Base-by-base conservation (phyloP, 1,140 invertebrate genomes). In the Nilaparvata lugens region DNA sequence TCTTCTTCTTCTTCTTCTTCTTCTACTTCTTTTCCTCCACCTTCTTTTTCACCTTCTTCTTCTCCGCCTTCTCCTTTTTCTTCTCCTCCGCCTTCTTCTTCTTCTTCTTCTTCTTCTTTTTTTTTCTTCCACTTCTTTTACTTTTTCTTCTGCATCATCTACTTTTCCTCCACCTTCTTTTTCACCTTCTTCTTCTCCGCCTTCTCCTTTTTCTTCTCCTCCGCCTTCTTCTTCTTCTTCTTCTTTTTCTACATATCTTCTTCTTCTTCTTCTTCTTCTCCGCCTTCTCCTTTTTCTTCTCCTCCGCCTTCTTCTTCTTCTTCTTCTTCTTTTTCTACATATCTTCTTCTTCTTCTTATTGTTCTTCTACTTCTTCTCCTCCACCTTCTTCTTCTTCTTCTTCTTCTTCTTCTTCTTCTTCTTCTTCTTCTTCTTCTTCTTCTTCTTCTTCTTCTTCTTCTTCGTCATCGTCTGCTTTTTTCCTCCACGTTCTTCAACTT, bases 301-400 rank as follows among this genome's bases (percentile, higher is more conserved):
- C 52, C 31, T 18, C 62, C 52, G 60, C 38, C 25, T 43, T 45
- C 52, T 61, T 53, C 40, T 53, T 65, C 57, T 54, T 64, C 62
- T 65, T 65, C 63, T 62, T 40, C 35, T 25, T 59, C 52, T 38
- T 25, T 42, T 19, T 45, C 24, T 35, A n/a, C n/a, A n/a, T n/a
- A n/a, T 31, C 23, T 52, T 65, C 43, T 61, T 60, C 48, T 24
- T 14, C 61, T 63, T 23, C 56, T 67, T 60, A 56, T 62, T 56
- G 62, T 61, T 63, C 56, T 52, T 48, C 61, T 6, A n/a, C 23
- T 56, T 48, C 53, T 53, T 58, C 48, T 45, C 48, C 28, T 23
- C n/a, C 42, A 21, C 13, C 60, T 13, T 51, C 25, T 63, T 25
- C 42, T n/a, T 2, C 48, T 31, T 4, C 16, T 25, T n/a, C 57